Base-by-base conservation (phyloP, 1,140 invertebrate genomes). In the Aphelinus atriplicis region DNA sequence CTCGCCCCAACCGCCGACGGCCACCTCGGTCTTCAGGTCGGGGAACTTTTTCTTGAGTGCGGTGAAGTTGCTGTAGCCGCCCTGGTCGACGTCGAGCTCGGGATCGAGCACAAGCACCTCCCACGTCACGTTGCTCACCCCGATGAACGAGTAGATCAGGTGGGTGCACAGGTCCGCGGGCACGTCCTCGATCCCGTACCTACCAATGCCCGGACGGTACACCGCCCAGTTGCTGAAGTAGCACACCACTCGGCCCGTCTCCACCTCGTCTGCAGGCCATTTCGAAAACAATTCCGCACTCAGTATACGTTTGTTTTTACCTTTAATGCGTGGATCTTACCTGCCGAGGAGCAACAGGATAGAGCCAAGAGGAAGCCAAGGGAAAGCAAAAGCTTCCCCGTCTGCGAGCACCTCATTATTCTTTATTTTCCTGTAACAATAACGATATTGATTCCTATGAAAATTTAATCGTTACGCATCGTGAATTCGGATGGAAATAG, bases 221-320 rank as follows among this genome's bases (percentile, higher is more conserved):
- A 96, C 91, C 3, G 95, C 95, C 96, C 95, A 97, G 81, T 96
- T 96, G 82, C 94, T 95, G 88, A 95, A 97, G 89, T 97, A 97
- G 81, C 95, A 97, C 47, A 95, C 93, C 64, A 95, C 57, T 63
- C 77, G 7, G 7, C 58, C 72, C 43, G 62, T 61, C 55, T 69
- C 42, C 26, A 26, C 26, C 5, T 73, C 71, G 51, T 9, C 51
- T 53, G 51, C 4, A 9, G 51, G 26, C 26, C 26, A 6, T 53
- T 53, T 6, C 51, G 51, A 53, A 9, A 9, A 9, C 4, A 9
- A 53, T 53, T 53, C 4, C 51, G 26, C 26, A 26, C 26, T 26
- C 26, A 26, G 26, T 26, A 26, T 26, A 26, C 26, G 26, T 26
- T 53, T 53, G 51, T 53, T 53, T 53, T 53, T 53, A 53, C 51